These are phyloP conservation scores for Gobiocypris rarus DNA, from an alignment of 2,113 vertebrate species.

Conservation along the genomic window DNA sequence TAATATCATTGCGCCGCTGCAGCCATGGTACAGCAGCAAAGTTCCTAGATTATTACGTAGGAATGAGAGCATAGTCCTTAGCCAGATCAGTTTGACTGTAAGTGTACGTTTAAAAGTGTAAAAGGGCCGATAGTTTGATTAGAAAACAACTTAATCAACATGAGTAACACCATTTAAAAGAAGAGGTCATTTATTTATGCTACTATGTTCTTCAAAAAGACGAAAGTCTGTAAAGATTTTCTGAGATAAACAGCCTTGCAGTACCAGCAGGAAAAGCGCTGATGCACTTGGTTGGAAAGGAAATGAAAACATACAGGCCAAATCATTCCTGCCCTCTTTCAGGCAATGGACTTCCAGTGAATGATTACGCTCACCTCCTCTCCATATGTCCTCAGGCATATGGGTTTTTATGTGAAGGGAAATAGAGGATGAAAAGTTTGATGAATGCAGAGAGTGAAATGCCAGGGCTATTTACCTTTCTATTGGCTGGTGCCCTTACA, in stretches of 20 bases:
- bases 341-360: slow-evolving; percentile 62
- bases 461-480: slow-evolving; percentile 58
- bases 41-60: too few relatives aligned
- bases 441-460: slow-evolving; percentile 63
- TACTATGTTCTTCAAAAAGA: neutral
- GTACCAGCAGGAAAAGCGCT: neutral
- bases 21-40: too few relatives aligned
- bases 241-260: neutral
- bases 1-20: too few relatives aligned
- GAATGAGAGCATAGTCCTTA: too few relatives aligned
- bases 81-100: neutral
- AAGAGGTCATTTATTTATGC: neutral
- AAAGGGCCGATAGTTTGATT: neutral
- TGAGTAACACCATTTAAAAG: neutral
- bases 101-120: neutral
- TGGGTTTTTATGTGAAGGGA: slow-evolving; percentile 66
- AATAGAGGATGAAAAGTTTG: slow-evolving; percentile 65
- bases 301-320: slow-evolving; percentile 67
- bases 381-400: slow-evolving; percentile 57
- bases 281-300: slow-evolving; percentile 27
- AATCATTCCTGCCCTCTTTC: slow-evolving; percentile 62
- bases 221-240: neutral
- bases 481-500: slow-evolving; percentile 23
- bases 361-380: slow-evolving; percentile 66
- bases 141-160: neutral